phyloP scores from a whole-genome alignment of 2,113 vertebrate species.

The Sylvia atricapilla region DNA sequence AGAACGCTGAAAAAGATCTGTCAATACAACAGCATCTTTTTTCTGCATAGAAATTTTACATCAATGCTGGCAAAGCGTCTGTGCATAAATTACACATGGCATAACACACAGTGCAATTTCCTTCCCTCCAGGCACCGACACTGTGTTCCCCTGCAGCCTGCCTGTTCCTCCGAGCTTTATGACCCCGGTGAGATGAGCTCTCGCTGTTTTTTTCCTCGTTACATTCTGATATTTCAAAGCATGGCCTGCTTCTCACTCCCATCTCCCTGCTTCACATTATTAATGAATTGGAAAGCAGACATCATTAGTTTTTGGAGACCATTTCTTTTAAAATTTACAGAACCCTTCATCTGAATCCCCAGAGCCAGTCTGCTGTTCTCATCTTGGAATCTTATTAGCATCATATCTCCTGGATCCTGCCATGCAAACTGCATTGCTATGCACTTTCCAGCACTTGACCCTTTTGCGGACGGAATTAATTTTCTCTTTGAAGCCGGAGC shows the following conservation, averaged over 20 bases:
- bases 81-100: conserved; percentile 65
- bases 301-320: conserved; percentile 92
- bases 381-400: conserved; percentile 94
- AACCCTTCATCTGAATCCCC: conserved; percentile 90
- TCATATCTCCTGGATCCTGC: conserved; percentile 85
- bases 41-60: conserved; percentile 51
- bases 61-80: conserved; percentile 35
- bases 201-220: conserved; percentile 73
- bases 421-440: conserved; percentile 89
- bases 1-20: conserved; percentile 56
- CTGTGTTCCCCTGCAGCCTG: conserved; percentile 57
- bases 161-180: conserved; percentile 67
- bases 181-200: conserved; percentile 73
- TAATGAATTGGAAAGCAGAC: conserved; percentile 88
- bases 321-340: conserved; percentile 90
- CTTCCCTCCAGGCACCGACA: conserved; percentile 51
- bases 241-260: conserved; percentile 74
- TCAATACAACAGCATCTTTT: conserved; percentile 57
- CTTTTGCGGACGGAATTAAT: conserved; percentile 89
- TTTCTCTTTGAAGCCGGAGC: conserved; percentile 79
- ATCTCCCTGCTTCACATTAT: conserved; percentile 85
- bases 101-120: conserved; percentile 44
- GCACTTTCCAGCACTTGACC: conserved; percentile 93
- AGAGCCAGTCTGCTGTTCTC: conserved; percentile 82
- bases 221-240: conserved; percentile 81